A percentile compares a stretch with the other conserved stretches of the same genome.
Evolutionary conservation across 1,140 invertebrate genomes (phyloP).

Genomic region (Conus betulinus): DNA sequence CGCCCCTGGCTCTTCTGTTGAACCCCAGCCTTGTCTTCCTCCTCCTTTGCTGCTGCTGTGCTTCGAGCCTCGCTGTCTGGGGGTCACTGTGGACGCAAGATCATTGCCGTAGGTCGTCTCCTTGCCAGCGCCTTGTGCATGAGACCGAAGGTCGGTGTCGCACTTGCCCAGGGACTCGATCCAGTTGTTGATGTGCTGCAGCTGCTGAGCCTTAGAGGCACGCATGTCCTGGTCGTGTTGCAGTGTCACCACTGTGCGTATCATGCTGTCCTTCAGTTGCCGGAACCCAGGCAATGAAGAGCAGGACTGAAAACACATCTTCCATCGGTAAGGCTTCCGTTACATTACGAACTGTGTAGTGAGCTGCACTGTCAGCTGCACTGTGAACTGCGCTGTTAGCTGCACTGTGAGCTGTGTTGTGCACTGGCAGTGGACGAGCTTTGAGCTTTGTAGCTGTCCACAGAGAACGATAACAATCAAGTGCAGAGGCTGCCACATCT

Average conservation of each 20-base stretch:
- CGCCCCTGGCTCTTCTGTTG: conserved; percentile 18
- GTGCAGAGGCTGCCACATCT: too few relatives aligned
- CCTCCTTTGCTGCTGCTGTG: neutral
- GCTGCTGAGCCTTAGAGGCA: conserved; percentile 41
- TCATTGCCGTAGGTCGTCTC: conserved; percentile 29
- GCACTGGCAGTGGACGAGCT: too few relatives aligned
- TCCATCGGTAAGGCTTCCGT: too few relatives aligned
- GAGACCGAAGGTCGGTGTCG: conserved; percentile 27
- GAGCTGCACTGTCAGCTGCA: too few relatives aligned
- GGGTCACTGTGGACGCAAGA: conserved; percentile 14
- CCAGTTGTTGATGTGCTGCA: conserved; percentile 62
- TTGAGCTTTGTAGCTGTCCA: too few relatives aligned
- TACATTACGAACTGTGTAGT: too few relatives aligned
- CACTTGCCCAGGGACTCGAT: conserved; percentile 51
- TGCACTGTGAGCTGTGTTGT: too few relatives aligned
- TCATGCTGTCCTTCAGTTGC: conserved; percentile 54
- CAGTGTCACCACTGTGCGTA: conserved; percentile 46
- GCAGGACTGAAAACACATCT: conserved; percentile 35
- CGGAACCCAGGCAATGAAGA: conserved; percentile 46
- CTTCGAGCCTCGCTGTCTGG: neutral
- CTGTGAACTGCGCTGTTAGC: too few relatives aligned
- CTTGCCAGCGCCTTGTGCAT: neutral
- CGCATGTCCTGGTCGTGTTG: conserved; percentile 40
- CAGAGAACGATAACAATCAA: too few relatives aligned
- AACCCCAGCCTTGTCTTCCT: neutral